Percentiles rank a stretch among this genome's conserved stretches.
Conservation (phyloP, 2,113 vertebrate species). For the Hucho hucho region DNA sequence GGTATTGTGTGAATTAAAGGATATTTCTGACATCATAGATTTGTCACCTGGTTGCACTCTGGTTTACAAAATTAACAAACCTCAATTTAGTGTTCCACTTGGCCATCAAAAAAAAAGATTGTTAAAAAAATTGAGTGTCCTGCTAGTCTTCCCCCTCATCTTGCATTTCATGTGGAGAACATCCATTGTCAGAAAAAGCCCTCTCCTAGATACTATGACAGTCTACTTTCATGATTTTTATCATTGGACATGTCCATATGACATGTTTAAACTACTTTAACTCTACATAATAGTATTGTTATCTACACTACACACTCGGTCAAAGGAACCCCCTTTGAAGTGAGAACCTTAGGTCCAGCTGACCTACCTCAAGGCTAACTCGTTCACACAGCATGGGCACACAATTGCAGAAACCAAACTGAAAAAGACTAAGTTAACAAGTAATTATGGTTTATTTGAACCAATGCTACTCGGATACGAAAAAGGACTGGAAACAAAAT, state of each 20-base stretch:
- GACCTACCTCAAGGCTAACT: no score
- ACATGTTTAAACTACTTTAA: not conserved
- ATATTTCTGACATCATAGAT: not conserved
- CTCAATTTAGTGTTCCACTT: not conserved
- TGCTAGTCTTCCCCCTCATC: not conserved
- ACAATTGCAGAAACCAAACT: not conserved
- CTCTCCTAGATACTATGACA: not conserved
- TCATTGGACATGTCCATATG: not conserved
- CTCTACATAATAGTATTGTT: not conserved
- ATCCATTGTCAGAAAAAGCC: not conserved
- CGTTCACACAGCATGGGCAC: not conserved
- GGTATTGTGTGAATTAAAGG: conserved; percentile 1
- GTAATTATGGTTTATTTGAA: no score
- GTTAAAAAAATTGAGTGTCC: not conserved
- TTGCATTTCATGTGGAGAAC: not conserved
- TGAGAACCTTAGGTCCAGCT: not conserved
- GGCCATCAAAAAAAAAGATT: not conserved
- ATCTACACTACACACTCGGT: conserved; percentile 13
- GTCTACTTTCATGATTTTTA: not conserved
- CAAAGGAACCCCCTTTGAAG: not conserved
- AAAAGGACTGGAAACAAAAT: conserved; percentile 4
- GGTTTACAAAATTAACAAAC: not conserved
- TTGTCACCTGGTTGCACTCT: not conserved
- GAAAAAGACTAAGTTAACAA: no score
- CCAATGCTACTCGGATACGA: not conserved